These are phyloP conservation scores for Episyrphus balteatus DNA, from an alignment of 1,140 invertebrate species.

Conservation along the genomic window DNA sequence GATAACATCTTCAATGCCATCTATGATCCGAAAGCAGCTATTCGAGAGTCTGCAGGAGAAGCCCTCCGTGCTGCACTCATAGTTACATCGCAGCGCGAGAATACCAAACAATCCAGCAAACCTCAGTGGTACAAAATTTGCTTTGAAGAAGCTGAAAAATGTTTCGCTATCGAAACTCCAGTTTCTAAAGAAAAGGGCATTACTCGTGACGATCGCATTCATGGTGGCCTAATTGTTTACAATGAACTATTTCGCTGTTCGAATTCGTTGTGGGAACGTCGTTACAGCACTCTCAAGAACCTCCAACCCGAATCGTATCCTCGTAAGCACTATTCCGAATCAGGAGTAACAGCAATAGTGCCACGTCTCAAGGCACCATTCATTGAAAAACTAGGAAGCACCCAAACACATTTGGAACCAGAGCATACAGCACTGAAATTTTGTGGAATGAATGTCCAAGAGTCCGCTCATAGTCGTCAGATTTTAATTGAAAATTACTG, in stretches of 20 bases:
- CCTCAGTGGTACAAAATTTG: slow-evolving; percentile 86
- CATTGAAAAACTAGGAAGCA: slow-evolving; percentile 27
- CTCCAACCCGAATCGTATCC: slow-evolving; percentile 35
- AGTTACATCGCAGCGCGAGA: slow-evolving; percentile 90
- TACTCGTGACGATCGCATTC: slow-evolving; percentile 79
- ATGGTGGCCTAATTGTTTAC: slow-evolving; percentile 85
- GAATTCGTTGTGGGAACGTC: slow-evolving; percentile 78
- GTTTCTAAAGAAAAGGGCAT: slow-evolving; percentile 62
- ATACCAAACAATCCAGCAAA: slow-evolving; percentile 76
- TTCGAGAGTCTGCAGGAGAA: slow-evolving; percentile 85
- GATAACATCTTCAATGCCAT: slow-evolving; percentile 90
- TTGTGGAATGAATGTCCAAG: slow-evolving; percentile 43
- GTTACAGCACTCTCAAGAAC: slow-evolving; percentile 57
- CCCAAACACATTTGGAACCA: slow-evolving; percentile 17
- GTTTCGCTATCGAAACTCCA: slow-evolving; percentile 57
- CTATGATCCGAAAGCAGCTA: slow-evolving; percentile 81
- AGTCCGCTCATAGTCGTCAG: slow-evolving; percentile 77
- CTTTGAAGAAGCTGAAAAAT: slow-evolving; percentile 74
- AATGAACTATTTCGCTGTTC: slow-evolving; percentile 91
- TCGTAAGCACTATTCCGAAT: slow-evolving; percentile 14
- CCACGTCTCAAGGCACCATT: slow-evolving; percentile 37
- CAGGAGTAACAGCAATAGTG: slow-evolving; percentile 24
- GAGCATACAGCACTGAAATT: slow-evolving; percentile 14
- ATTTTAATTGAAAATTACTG: slow-evolving; percentile 77
- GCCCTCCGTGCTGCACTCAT: slow-evolving; percentile 85